These are phyloP conservation scores for Leguminivora glycinivorella DNA, from an alignment of 1,140 invertebrate genomes.

Conservation along the genomic window DNA sequence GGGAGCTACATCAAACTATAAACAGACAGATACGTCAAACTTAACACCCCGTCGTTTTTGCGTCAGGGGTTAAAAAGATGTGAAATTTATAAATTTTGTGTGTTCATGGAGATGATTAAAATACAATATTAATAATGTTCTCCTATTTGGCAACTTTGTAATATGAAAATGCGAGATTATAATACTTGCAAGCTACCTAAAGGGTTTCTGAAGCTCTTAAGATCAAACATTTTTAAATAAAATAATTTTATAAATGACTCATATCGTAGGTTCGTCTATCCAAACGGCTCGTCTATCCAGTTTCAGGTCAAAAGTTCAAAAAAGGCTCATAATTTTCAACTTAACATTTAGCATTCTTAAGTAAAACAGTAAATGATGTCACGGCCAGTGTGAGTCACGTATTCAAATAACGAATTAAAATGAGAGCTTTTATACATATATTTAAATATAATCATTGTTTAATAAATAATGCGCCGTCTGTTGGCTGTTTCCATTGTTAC, in stretches of 20 bases:
- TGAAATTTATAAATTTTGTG: no score
- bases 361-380: constrained; percentile 75
- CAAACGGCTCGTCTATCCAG: constrained; percentile 50
- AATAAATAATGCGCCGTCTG: constrained; percentile 21
- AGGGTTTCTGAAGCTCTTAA: constrained; percentile 36
- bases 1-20: no score
- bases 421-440: constrained; percentile 34
- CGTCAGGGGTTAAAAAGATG: no score
- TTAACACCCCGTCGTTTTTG: no score
- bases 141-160: no score
- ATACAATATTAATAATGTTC: no score
- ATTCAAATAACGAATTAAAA: constrained; percentile 63
- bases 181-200: constrained; percentile 6
- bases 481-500: constrained; percentile 21
- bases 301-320: constrained; percentile 71
- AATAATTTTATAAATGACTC: constrained; percentile 53
- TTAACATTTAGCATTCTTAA: constrained; percentile 62
- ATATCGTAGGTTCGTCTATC: constrained; percentile 52
- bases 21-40: no score
- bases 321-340: constrained; percentile 68
- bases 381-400: constrained; percentile 61
- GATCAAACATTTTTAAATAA: constrained; percentile 32
- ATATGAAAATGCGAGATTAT: not conserved
- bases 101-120: no score
- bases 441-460: constrained; percentile 29